phyloP scores from a whole-genome alignment of 30 jellyfish, hydroid and myxozoan species.

The Aurelia sp. region DNA sequence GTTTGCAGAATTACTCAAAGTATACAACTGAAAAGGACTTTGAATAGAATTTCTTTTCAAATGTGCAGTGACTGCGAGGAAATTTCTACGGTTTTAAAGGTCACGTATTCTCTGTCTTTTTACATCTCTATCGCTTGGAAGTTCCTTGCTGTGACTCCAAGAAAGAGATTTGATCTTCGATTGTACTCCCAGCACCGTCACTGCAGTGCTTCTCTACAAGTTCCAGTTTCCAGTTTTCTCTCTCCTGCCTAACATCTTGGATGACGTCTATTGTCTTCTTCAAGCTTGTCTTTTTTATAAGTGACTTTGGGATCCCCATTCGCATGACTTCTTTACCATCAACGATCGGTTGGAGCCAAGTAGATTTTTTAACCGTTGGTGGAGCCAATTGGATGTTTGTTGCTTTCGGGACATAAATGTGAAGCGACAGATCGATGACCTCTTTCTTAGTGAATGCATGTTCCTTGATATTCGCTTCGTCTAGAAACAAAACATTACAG shows the following conservation, averaged over 20 bases:
- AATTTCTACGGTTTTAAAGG: too few relatives aligned
- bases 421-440: conserved; percentile 77
- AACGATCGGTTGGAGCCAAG: conserved; percentile 90
- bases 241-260: conserved; percentile 22
- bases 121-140: too few relatives aligned
- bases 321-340: conserved; percentile 63
- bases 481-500: conserved; percentile 2
- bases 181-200: background rate
- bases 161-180: too few relatives aligned
- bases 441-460: conserved; percentile 59
- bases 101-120: too few relatives aligned
- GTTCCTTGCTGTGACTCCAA: too few relatives aligned
- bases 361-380: conserved; percentile 70
- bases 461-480: background rate
- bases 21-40: too few relatives aligned
- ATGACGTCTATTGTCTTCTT: conserved; percentile 17
- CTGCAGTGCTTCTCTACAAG: conserved; percentile 10
- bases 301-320: conserved; percentile 4
- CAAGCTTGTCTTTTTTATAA: conserved; percentile 3
- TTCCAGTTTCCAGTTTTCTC: conserved; percentile 21
- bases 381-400: conserved; percentile 40
- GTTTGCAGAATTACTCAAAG: too few relatives aligned
- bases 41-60: too few relatives aligned
- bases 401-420: conserved; percentile 82
- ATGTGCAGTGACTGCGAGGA: too few relatives aligned